Evolutionary conservation across 2,888 invertebrate genomes (phyloP), one percentile per base, ranked within the genome.

Genomic region (Taphrorychus bicolor): DNA sequence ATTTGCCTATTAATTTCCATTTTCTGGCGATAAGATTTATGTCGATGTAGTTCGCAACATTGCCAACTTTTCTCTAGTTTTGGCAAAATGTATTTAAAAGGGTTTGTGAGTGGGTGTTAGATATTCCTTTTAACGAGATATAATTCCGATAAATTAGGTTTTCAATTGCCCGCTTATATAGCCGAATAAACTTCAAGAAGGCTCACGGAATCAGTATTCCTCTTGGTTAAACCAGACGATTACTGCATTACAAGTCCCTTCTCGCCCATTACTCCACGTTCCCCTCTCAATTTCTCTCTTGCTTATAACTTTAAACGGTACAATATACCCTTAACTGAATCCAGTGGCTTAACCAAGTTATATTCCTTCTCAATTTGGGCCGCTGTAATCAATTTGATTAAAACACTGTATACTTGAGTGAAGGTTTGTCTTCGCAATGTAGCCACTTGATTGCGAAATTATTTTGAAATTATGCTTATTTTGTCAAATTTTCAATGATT

Each of bases 231-330:
- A 51, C 51, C 51, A 51, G 19, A 51, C 51, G 51, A 51, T 51
- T 51, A 51, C 51, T 18, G 51, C 19, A 51, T 51, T 51, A 51
- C 51, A 51, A 51, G 21, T 51, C 51, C 51, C 51, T 51, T 22
- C 11, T 51, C 51, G 45, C 14, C 45, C 51, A 51, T 51, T 51
- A 51, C 22, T 51, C 7, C n/a, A 22, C 2, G 16, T 7, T 45
- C 7, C 45, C 45, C 45, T 32, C 56, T 18, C 41, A 40, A 48
- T 58, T 58, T 58, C 48, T 22, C 58, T 22, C 21, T 24, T 24
- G 18, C 24, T 32, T 60, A 52, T 52, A 24, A 60, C 32, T 51
- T 60, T 60, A 51, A 24, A 51, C 60, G 60, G n/a, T 60, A 51
- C 32, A 49, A 60, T 60, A 60, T 18, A 24, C 52, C 23, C 24